Evolutionary conservation across 2,797 vertebrate species (phyloP).

Genomic region (Pseudochromis fuscus): DNA sequence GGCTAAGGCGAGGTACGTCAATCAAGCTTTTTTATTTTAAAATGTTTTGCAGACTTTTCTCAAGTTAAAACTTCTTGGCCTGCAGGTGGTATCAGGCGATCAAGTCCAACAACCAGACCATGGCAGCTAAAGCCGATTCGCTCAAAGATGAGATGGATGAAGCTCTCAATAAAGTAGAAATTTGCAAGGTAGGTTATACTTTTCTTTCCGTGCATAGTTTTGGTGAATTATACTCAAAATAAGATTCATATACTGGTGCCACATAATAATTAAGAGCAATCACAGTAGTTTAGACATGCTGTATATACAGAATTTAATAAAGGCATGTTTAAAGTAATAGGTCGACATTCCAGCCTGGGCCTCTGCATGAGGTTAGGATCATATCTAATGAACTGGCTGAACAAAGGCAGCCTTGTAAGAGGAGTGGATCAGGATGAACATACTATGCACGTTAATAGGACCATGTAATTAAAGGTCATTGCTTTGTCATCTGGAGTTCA

Average conservation of each 20-base stretch:
- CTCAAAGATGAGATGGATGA: constrained; percentile 99
- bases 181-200: constrained; percentile 98
- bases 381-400: constrained; percentile 39
- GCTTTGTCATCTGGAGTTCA: constrained; percentile 54
- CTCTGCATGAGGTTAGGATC: constrained; percentile 44
- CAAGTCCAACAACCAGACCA: constrained; percentile 93
- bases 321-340: constrained; percentile 2
- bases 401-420: constrained; percentile 63
- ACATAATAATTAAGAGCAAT: too few species aligned
- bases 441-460: constrained; percentile 30
- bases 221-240: background rate
- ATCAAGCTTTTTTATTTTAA: too few species aligned
- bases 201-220: background rate
- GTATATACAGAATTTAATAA: background rate
- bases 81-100: constrained; percentile 91
- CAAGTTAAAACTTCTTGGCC: constrained; percentile 10
- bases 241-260: background rate
- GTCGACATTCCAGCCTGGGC: constrained; percentile 27
- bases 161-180: constrained; percentile 97
- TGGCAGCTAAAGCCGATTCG: constrained; percentile 93
- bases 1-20: constrained; percentile 88
- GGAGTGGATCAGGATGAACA: constrained; percentile 19
- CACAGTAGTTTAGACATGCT: background rate
- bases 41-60: background rate
- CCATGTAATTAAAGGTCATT: constrained; percentile 51